phyloP scores from a whole-genome alignment of 2,797 vertebrate species.

The Zenarchopterus dispar region DNA sequence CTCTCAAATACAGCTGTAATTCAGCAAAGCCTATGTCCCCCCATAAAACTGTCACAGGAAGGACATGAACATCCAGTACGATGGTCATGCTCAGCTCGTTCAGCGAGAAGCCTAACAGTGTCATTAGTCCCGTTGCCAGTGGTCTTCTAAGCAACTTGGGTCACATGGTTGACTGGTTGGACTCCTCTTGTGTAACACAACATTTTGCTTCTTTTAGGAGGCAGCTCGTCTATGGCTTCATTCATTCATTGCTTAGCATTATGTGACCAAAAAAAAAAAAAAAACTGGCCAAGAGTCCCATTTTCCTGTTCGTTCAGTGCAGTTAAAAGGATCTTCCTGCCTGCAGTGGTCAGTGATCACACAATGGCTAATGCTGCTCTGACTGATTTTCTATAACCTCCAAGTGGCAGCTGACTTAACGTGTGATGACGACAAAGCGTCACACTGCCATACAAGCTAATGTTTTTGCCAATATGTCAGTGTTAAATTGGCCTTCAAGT shows the following conservation, averaged over 20 bases:
- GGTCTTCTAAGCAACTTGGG: slow-evolving; percentile 41
- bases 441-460: background rate
- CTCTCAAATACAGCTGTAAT: slow-evolving; percentile 66
- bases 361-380: background rate
- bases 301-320: slow-evolving; percentile 15
- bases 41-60: slow-evolving; percentile 48
- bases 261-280: slow-evolving; percentile 23
- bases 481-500: no score
- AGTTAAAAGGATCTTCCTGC: background rate
- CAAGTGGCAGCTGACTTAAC: background rate
- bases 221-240: slow-evolving; percentile 19
- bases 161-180: slow-evolving; percentile 61
- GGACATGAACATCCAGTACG: slow-evolving; percentile 16
- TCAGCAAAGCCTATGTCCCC: slow-evolving; percentile 36
- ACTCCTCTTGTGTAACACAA: slow-evolving; percentile 42
- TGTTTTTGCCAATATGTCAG: background rate
- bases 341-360: slow-evolving; percentile 1
- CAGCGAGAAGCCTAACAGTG: slow-evolving; percentile 18
- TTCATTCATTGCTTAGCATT: slow-evolving; percentile 31
- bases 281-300: background rate
- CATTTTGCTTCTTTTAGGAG: slow-evolving; percentile 39
- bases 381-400: background rate
- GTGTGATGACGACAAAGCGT: slow-evolving; percentile 1
- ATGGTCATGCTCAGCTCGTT: slow-evolving; percentile 21
- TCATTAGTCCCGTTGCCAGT: slow-evolving; percentile 17